Percentiles rank a stretch among this genome's conserved stretches.
phyloP scores from a whole-genome alignment of 2,888 invertebrate species.

The Lepidochrysops patricia region DNA sequence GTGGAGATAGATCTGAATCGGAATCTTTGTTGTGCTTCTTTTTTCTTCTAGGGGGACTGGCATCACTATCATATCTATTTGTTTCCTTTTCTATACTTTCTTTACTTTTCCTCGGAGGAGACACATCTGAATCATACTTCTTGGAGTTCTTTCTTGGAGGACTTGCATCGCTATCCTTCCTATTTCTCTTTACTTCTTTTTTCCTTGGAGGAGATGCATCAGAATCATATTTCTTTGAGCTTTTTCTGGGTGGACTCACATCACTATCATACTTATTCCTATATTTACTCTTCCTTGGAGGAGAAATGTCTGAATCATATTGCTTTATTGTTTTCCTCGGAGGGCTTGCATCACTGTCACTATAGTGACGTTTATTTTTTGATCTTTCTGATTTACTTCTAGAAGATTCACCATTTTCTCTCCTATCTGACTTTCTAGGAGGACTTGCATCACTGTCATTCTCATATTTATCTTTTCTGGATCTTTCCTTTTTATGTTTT shows the following conservation, averaged over 20 bases:
- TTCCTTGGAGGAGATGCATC: conserved; percentile 34
- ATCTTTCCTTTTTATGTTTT: conserved; percentile 4
- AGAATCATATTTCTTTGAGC: conserved; percentile 28
- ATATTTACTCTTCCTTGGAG: neutral
- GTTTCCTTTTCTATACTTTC: conserved; percentile 4
- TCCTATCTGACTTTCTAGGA: conserved; percentile 32
- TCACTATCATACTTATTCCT: conserved; percentile 9
- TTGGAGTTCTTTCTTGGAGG: neutral
- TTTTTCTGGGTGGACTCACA: conserved; percentile 11
- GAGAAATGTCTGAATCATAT: conserved; percentile 13
- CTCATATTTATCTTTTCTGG: neutral
- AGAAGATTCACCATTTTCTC: conserved; percentile 1
- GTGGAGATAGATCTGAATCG: conserved; percentile 30
- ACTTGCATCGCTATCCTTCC: neutral
- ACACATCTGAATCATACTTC: conserved; percentile 13
- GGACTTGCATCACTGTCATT: conserved; percentile 57
- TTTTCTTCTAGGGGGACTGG: neutral
- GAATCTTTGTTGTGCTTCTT: conserved; percentile 5
- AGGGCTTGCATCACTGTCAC: conserved; percentile 31
- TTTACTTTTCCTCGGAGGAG: conserved; percentile 31
- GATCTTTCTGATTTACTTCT: conserved; percentile 4
- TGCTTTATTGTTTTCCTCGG: conserved; percentile 10
- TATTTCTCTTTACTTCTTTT: conserved; percentile 11
- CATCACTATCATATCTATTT: neutral
- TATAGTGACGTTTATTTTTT: conserved; percentile 16